Evolutionary conservation across 2,888 invertebrate genomes (phyloP).

Genomic region (Drosophila macrospina): DNA sequence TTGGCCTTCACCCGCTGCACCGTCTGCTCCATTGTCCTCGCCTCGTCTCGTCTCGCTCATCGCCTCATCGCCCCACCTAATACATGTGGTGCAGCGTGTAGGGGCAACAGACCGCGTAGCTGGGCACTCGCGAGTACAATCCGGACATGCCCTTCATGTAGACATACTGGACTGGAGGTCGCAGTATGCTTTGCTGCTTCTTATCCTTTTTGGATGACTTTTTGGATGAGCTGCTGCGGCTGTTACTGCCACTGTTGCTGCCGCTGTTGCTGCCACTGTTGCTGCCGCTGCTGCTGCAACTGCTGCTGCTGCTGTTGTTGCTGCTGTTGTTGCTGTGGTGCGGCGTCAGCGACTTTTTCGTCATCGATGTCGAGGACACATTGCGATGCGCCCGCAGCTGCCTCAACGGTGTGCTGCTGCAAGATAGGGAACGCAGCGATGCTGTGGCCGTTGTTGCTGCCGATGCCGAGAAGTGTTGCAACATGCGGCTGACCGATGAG

Average conservation of each 20-base stretch:
- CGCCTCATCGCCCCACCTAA: conserved; percentile 32
- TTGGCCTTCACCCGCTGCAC: conserved; percentile 33
- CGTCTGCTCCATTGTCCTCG: conserved; percentile 29
- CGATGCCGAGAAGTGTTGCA: conserved; percentile 88
- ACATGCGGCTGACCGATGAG: conserved; percentile 89
- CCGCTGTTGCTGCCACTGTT: conserved; percentile 39
- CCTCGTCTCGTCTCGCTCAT: conserved; percentile 11
- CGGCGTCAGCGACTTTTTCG: conserved; percentile 58
- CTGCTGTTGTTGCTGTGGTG: conserved; percentile 61
- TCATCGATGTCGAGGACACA: conserved; percentile 18
- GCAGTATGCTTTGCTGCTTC: conserved; percentile 90
- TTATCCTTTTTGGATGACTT: conserved; percentile 76
- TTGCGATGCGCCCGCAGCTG: conserved; percentile 51
- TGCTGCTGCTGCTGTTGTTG: conserved; percentile 86
- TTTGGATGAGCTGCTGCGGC: conserved; percentile 38
- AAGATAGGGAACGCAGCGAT: conserved; percentile 87
- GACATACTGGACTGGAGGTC: conserved; percentile 92
- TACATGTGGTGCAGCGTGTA: conserved; percentile 82
- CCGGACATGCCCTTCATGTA: conserved; percentile 93
- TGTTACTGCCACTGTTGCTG: conserved; percentile 48
- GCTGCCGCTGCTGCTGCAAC: conserved; percentile 26
- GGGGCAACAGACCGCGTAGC: conserved; percentile 85
- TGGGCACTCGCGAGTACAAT: conserved; percentile 92
- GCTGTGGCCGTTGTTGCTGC: conserved; percentile 85
- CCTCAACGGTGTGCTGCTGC: conserved; percentile 86